Evolutionary conservation across 2,888 invertebrate species (phyloP).

Genomic region (Dryomyza anilis): DNA sequence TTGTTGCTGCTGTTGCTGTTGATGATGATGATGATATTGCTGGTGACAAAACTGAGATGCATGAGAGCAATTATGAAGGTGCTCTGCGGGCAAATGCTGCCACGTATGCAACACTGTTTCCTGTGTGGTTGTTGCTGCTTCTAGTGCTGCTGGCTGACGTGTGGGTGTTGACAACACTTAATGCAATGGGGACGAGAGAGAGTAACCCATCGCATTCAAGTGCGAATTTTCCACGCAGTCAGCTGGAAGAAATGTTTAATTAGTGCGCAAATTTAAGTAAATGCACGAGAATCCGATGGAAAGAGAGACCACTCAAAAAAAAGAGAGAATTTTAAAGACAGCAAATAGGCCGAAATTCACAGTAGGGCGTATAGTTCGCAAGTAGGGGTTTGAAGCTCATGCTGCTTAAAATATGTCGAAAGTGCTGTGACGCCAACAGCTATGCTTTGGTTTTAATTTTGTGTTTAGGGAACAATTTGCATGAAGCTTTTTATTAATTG

Average conservation of each 20-base stretch:
- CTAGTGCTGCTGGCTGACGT: background rate
- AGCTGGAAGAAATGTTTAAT: conserved; percentile 38
- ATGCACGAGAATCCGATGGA: conserved; percentile 31
- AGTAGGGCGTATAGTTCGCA: background rate
- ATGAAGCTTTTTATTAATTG: conserved; percentile 2
- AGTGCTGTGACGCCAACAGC: background rate
- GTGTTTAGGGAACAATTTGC: conserved; percentile 3
- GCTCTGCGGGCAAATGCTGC: background rate
- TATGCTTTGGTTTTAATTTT: background rate
- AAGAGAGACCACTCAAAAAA: background rate
- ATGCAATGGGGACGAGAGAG: background rate
- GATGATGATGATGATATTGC: too few species aligned
- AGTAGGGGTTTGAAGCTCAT: background rate
- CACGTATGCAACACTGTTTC: conserved; percentile 2
- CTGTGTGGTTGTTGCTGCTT: background rate
- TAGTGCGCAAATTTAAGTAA: conserved; percentile 37
- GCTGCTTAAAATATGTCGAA: background rate
- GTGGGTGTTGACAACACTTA: background rate
- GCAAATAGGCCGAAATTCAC: background rate
- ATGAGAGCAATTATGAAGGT: conserved; percentile 17
- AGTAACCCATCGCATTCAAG: conserved; percentile 19
- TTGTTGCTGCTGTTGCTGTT: too few species aligned
- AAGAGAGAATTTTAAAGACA: background rate
- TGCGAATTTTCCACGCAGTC: conserved; percentile 36
- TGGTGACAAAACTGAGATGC: conserved; percentile 13